Evolutionary conservation across 2,888 invertebrate genomes (phyloP).

Genomic region (Parnassius glacialis): DNA sequence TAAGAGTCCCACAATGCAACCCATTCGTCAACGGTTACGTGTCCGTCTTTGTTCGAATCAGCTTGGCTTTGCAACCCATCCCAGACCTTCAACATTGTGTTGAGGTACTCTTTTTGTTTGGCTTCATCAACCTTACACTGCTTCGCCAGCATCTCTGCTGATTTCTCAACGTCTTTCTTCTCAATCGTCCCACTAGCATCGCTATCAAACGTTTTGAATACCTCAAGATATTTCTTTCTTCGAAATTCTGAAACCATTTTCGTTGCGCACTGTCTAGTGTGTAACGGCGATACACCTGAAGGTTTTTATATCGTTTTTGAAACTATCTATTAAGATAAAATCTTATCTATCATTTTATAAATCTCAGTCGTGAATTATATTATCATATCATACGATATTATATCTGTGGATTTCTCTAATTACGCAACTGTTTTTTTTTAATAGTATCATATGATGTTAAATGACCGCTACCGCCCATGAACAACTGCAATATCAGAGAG

Average conservation of each 20-base stretch:
- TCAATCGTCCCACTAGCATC: slow-evolving; percentile 91
- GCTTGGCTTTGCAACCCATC: slow-evolving; percentile 86
- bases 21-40: slow-evolving; percentile 91
- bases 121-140: slow-evolving; percentile 55
- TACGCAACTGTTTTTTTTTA: not conserved
- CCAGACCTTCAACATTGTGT: slow-evolving; percentile 87
- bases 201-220: slow-evolving; percentile 90
- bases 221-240: slow-evolving; percentile 88
- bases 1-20: slow-evolving; percentile 89
- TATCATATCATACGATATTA: slow-evolving; percentile 10
- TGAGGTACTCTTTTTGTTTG: slow-evolving; percentile 84
- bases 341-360: not conserved
- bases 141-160: slow-evolving; percentile 9
- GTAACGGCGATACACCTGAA: not conserved
- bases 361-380: slow-evolving; percentile 1
- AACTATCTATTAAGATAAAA: slow-evolving; percentile 7
- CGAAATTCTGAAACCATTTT: slow-evolving; percentile 85
- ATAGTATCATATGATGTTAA: too few relatives aligned
- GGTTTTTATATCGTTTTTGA: slow-evolving; percentile 13
- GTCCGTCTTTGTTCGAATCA: slow-evolving; percentile 87
- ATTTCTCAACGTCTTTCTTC: slow-evolving; percentile 85
- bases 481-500: too few relatives aligned
- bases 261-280: not conserved
- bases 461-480: too few relatives aligned
- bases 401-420: slow-evolving; percentile 8